Evolutionary conservation across 2,888 invertebrate species (phyloP), one percentile per base, ranked within the genome.

Genomic region (Pyrochroa serraticornis): DNA sequence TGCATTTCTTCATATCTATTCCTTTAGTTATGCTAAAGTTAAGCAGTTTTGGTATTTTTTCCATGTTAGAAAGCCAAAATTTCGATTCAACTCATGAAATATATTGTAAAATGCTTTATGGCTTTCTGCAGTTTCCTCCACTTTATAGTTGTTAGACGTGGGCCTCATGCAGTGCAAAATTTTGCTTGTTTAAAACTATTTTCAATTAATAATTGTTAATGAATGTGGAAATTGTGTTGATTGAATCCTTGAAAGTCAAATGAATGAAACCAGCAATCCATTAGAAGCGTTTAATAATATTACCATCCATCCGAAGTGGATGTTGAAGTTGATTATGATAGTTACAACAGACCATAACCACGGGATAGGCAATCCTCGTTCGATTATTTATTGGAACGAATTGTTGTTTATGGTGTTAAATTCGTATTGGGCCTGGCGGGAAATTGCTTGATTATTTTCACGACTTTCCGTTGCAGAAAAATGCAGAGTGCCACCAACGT

Each of bases 401-500:
- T 74, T 9, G 71, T 84, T 12, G 80, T 86, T 38, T 88, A 87
- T 74, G 80, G 82, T 6, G 70, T 85, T 22, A 87, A 86, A 1
- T 82, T 87, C 66, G 73, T 85, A 47, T 75, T 87, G 33, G 88
- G 88, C 33, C 77, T 87, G 37, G 78, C 82, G 31, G 88, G 88
- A 64, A 83, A 87, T 63, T 71, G 71, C 59, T 67, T 85, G 51
- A 85, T 85, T 58, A 83, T 85, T 55, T 82, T 83, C 69, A 83
- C 84, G n/a, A 84, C 84, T 35, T 78, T 79, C 35, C 77, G 81
- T 44, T 84, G 82, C 71, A 75, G 82, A 50, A 75, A 83, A 48
- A 84, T 86, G 84, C 82, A 82, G 71, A 85, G 82, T 68, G 84
- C 76, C 38, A 89, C 89, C 14, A 90, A 90, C 72, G 83, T 87